Percentiles rank a stretch among this genome's conserved stretches.
Conservation (phyloP, 2,797 vertebrate genomes). For the Gorsachius magnificus region DNA sequence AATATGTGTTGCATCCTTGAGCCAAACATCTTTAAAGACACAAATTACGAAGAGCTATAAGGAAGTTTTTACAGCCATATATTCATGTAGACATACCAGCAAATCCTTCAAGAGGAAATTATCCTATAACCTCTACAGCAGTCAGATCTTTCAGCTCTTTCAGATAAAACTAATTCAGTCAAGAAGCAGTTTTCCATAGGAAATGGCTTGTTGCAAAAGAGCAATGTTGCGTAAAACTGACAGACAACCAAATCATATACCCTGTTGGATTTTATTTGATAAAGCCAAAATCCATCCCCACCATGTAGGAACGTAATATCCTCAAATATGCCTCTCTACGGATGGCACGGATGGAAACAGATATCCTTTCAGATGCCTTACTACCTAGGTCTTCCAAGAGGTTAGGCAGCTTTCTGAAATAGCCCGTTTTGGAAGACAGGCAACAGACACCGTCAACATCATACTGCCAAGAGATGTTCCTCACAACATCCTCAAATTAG, state of each 20-base stretch:
- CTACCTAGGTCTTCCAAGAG: neutral
- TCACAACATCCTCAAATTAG: neutral
- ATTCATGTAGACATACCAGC: neutral
- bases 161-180: neutral
- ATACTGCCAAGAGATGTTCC: fast-evolving
- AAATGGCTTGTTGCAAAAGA: neutral
- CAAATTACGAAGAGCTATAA: neutral
- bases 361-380: neutral
- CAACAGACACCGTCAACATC: neutral
- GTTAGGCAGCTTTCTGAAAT: neutral
- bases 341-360: neutral
- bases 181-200: neutral
- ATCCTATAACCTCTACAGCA: neutral
- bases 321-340: neutral
- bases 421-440: neutral
- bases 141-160: neutral
- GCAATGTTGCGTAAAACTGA: neutral
- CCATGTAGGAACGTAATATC: neutral
- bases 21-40: neutral
- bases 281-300: neutral
- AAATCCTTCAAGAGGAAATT: neutral
- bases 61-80: neutral
- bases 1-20: neutral
- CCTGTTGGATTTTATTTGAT: neutral
- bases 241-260: neutral